Base-by-base conservation (phyloP, 2,888 invertebrate species). In the Dryococelus australis region DNA sequence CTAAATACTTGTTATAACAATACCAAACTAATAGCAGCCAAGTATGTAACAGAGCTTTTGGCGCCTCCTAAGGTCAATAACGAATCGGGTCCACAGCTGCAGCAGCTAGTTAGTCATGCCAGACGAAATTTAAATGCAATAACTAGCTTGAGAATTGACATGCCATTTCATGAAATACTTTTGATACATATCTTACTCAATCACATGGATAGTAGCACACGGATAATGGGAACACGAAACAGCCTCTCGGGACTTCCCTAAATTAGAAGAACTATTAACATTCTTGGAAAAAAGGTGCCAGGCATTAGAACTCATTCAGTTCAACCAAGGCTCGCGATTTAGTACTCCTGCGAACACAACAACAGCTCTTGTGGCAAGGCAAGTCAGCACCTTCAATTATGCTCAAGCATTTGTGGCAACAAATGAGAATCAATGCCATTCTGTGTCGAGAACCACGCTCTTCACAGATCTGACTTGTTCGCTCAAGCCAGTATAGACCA, bases 41-140 rank as follows among this genome's bases (percentile, higher is more conserved):
- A 26, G 26, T 65, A 85, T 26, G n/a, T 85, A 43, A 13, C 47
- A 27, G 47, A 27, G 2, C 20, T 85, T 26, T 26, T 85, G 16
- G 27, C 85, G 4, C 35, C 65, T 16, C 65, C 85, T 24, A n/a
- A 12, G n/a, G 26, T 9, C 47, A 16, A 10, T 6, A 85, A 85
- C 13, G 28, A 28, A 12, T 28, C 47, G n/a, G 51, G 53, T 65
- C 28, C 28, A 85, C 27, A 85, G 26, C 27, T 85, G 13, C 51
- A 53, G 24, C 65, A 85, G 26, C 3, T 85, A 47, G 51, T 26
- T 26, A 85, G 51, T 24, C 85, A 85, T 26, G n/a, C 24, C 26
- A 85, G 2, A n/a, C 13, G n/a, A n/a, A 85, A 85, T 27, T 47
- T 85, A 53, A 85, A 53, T 27, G 85, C 85, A 20, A 12, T 16